These are phyloP conservation scores for Hirtodrosophila confusa DNA, from an alignment of 2,888 invertebrate species.

Conservation along the genomic window DNA sequence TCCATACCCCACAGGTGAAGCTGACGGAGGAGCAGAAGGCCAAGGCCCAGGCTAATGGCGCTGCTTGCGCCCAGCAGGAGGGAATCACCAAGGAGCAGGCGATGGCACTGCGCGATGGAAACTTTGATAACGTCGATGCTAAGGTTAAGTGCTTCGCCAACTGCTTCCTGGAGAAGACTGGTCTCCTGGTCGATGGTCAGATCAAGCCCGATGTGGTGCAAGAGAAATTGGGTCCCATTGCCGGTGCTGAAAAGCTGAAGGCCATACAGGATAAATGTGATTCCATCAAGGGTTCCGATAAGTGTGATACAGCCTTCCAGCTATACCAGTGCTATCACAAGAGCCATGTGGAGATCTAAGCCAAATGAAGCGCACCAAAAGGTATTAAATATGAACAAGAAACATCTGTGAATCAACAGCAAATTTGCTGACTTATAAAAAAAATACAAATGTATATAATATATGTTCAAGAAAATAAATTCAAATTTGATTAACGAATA, in stretches of 20 bases:
- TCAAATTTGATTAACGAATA: background rate
- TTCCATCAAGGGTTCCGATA: slow-evolving; percentile 54
- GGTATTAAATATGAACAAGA: slow-evolving; percentile 2
- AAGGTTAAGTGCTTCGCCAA: slow-evolving; percentile 79
- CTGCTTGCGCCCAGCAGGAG: slow-evolving; percentile 67
- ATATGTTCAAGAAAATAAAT: background rate
- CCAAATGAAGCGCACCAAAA: background rate
- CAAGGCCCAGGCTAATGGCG: slow-evolving; percentile 49
- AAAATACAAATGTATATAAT: slow-evolving; percentile 2
- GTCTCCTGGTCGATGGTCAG: slow-evolving; percentile 69
- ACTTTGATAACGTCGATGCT: slow-evolving; percentile 55
- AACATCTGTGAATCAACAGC: slow-evolving; percentile 45
- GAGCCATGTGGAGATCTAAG: slow-evolving; percentile 49
- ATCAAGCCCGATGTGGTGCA: slow-evolving; percentile 59
- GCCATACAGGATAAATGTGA: slow-evolving; percentile 63
- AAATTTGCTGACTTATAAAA: background rate
- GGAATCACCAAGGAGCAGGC: slow-evolving; percentile 69
- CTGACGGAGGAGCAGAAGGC: slow-evolving; percentile 76
- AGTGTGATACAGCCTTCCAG: slow-evolving; percentile 77
- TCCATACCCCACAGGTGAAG: slow-evolving; percentile 13
- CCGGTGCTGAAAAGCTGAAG: slow-evolving; percentile 65
- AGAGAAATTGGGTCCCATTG: slow-evolving; percentile 53
- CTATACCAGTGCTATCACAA: slow-evolving; percentile 68
- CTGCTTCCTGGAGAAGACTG: slow-evolving; percentile 80
- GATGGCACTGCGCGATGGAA: slow-evolving; percentile 59